Conservation (phyloP, 2,888 invertebrate genomes). For the Dolomedes plantarius region DNA sequence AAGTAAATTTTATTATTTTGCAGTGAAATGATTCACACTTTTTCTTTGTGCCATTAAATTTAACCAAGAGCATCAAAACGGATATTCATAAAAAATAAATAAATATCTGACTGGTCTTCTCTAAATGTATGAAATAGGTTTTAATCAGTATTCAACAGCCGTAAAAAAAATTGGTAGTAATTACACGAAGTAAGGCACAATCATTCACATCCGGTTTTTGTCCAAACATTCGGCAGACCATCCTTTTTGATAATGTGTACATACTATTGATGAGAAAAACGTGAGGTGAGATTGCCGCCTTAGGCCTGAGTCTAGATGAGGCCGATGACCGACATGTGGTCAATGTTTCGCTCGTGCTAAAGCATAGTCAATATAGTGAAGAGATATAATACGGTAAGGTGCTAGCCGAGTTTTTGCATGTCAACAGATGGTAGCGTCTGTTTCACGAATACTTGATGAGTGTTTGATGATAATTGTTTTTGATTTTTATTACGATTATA, state of each 20-base stretch:
- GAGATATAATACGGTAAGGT: neutral
- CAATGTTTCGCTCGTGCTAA: neutral
- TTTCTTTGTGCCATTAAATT: too few species aligned
- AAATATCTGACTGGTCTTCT: too few species aligned
- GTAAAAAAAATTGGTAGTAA: neutral
- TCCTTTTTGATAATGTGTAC: neutral
- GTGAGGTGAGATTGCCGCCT: slow-evolving; percentile 13
- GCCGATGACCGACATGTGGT: slow-evolving; percentile 21
- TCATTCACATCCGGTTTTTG: neutral
- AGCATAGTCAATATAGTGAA: neutral
- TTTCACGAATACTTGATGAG: neutral
- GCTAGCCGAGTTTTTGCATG: neutral
- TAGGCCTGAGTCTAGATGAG: neutral
- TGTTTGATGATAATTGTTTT: neutral
- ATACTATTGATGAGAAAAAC: neutral
- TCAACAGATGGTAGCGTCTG: neutral
- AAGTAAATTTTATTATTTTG: too few species aligned
- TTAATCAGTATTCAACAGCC: too few species aligned
- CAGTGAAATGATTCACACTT: too few species aligned
- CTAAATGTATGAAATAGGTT: too few species aligned
- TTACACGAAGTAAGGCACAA: neutral
- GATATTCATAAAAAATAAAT: too few species aligned
- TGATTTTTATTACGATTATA: too few species aligned
- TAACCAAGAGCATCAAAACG: too few species aligned
- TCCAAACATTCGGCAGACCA: neutral